Percentiles rank a stretch among this genome's conserved stretches.
phyloP scores from a whole-genome alignment of 2,113 vertebrate species.

The Rhodinocichla rosea region DNA sequence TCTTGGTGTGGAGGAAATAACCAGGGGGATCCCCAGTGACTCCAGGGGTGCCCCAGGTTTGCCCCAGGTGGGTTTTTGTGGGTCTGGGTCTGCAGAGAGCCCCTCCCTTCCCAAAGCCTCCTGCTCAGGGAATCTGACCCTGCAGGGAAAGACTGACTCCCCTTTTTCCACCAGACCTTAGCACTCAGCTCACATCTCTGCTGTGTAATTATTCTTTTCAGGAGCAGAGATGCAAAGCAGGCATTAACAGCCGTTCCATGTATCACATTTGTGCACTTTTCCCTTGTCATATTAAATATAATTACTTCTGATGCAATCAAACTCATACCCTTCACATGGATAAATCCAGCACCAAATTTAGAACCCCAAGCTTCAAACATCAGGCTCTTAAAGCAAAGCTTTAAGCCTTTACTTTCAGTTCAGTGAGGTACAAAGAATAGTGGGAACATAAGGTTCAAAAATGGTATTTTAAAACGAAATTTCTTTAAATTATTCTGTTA shows the following conservation, averaged over 20 bases:
- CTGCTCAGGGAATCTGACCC: not conserved
- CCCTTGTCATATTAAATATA: constrained; percentile 39
- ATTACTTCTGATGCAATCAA: constrained; percentile 58
- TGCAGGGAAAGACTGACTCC: not conserved
- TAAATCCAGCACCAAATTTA: constrained; percentile 41
- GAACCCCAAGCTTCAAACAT: not conserved
- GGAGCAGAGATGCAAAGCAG: constrained; percentile 24
- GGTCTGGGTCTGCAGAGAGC: not conserved
- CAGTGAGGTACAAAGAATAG: not conserved
- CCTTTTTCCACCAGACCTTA: not conserved
- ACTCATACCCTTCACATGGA: not conserved
- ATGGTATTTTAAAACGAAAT: not conserved
- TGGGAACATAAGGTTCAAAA: not conserved
- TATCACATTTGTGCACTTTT: constrained; percentile 33
- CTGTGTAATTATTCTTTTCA: constrained; percentile 25
- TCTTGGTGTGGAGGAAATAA: not conserved
- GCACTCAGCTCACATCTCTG: not conserved
- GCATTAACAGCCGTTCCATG: constrained; percentile 14
- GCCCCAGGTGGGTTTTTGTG: not conserved
- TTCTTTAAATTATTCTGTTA: not conserved
- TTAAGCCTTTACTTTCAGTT: not conserved
- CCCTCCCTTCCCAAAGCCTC: not conserved
- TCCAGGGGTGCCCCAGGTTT: not conserved
- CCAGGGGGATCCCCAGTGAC: not conserved
- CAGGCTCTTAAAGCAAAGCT: not conserved